Conservation (phyloP, 2,113 vertebrate genomes). For the Uropsilus gracilis region DNA sequence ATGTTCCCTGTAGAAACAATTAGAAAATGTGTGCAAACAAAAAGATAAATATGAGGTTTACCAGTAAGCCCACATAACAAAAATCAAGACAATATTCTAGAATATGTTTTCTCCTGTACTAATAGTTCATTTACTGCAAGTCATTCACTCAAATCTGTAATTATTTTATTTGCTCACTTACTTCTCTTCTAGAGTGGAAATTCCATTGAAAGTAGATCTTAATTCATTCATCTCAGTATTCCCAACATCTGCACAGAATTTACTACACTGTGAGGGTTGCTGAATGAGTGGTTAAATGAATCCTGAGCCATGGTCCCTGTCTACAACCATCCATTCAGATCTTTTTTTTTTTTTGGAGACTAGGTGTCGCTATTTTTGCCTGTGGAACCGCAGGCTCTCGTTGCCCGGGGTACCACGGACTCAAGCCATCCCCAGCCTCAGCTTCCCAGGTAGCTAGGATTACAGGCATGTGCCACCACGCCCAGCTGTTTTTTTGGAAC, state of each 20-base stretch:
- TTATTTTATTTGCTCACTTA: not conserved
- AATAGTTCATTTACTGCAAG: not conserved
- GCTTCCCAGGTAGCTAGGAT: too few relatives aligned
- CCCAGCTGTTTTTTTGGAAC: too few relatives aligned
- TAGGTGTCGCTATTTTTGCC: too few relatives aligned
- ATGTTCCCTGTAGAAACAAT: not conserved
- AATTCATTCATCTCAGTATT: not conserved
- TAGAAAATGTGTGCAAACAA: not conserved
- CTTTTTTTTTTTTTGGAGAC: too few relatives aligned
- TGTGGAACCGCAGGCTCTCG: too few relatives aligned
- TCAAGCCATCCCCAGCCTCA: too few relatives aligned
- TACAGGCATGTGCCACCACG: too few relatives aligned
- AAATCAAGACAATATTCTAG: constrained; percentile 21
- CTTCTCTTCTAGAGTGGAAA: not conserved
- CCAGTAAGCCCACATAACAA: constrained; percentile 15
- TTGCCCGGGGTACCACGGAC: too few relatives aligned
- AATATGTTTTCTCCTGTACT: not conserved
- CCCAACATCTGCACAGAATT: not conserved
- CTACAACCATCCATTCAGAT: not conserved
- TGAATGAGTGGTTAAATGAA: not conserved
- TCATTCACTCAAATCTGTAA: not conserved
- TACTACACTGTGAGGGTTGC: not conserved
- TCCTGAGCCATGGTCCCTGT: not conserved
- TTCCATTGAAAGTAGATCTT: too few relatives aligned
- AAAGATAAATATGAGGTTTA: constrained; percentile 26